Evolutionary conservation across 1,140 invertebrate species (phyloP).

Genomic region (Bombus pascuorum): DNA sequence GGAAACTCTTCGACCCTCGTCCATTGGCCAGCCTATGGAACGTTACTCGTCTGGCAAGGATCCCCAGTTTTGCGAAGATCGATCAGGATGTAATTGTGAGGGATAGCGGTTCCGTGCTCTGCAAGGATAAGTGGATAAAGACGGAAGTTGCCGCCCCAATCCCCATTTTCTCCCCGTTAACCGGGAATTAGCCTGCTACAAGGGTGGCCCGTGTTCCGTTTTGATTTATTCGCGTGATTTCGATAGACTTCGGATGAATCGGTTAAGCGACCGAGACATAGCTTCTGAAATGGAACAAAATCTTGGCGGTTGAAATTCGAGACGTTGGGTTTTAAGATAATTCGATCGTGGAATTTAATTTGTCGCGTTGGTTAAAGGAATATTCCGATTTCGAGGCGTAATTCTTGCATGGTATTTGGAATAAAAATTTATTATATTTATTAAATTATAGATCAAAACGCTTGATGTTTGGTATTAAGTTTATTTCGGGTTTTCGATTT

Average conservation of each 20-base stretch:
- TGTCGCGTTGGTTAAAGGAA: neutral
- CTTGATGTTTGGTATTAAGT: too few species aligned
- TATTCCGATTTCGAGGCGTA: neutral
- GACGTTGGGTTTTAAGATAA: neutral
- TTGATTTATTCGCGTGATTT: slow-evolving; percentile 64
- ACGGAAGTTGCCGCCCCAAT: slow-evolving; percentile 48
- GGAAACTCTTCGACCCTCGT: slow-evolving; percentile 29
- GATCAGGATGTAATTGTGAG: slow-evolving; percentile 68
- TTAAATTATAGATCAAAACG: too few species aligned
- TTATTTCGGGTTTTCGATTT: too few species aligned
- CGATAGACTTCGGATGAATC: neutral
- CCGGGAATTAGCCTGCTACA: slow-evolving; percentile 56
- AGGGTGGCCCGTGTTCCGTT: slow-evolving; percentile 21
- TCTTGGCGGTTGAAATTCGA: neutral
- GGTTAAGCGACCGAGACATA: slow-evolving; percentile 13
- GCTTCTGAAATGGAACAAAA: neutral
- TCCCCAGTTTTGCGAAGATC: slow-evolving; percentile 42
- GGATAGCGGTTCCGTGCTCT: slow-evolving; percentile 59
- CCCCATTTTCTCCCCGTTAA: slow-evolving; percentile 41
- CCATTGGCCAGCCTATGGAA: slow-evolving; percentile 41
- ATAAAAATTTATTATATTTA: too few species aligned
- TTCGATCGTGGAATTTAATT: neutral
- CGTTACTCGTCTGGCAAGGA: slow-evolving; percentile 23
- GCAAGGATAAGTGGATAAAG: slow-evolving; percentile 65
- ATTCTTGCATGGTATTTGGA: neutral